phyloP scores from a whole-genome alignment of 1,140 invertebrate species.

The Zaprionus lachaisei region DNA sequence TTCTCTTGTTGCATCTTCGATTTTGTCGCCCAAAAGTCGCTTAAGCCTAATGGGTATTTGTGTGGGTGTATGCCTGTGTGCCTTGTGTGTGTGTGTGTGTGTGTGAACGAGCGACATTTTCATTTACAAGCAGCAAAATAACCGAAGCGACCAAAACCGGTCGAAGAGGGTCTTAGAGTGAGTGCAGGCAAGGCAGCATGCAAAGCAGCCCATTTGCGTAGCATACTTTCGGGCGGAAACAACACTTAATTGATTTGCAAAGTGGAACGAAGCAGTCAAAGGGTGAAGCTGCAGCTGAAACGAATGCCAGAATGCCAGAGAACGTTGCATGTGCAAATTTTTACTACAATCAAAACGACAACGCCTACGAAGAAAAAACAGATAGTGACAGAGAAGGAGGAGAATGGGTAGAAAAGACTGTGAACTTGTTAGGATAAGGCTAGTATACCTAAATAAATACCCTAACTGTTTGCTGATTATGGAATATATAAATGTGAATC shows the following conservation, averaged over 20 bases:
- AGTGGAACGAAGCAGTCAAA: constrained; percentile 58
- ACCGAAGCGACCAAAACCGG: constrained; percentile 31
- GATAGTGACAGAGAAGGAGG: background rate
- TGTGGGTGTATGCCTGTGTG: background rate
- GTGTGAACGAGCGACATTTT: constrained; percentile 48
- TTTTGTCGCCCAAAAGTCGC: constrained; percentile 1
- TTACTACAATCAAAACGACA: constrained; percentile 19
- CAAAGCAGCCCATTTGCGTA: constrained; percentile 32
- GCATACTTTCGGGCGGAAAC: constrained; percentile 66
- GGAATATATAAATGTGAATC: too few relatives aligned
- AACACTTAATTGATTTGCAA: constrained; percentile 79
- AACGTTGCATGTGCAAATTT: constrained; percentile 28
- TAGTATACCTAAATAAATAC: background rate
- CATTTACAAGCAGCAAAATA: constrained; percentile 61
- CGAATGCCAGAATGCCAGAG: constrained; percentile 9
- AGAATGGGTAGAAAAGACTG: background rate
- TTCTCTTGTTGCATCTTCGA: background rate
- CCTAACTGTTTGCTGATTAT: background rate
- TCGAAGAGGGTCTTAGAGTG: background rate
- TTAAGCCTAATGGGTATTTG: constrained; percentile 8
- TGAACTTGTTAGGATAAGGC: background rate
- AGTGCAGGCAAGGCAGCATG: constrained; percentile 15
- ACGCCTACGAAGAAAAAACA: background rate
- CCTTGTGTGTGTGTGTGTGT: background rate
- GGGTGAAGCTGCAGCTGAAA: constrained; percentile 16